Percentiles rank a stretch among this genome's conserved stretches.
Evolutionary conservation across 92 coral and sea anemone genomes (phyloP).

Genomic region (Parazoanthus swiftii): DNA sequence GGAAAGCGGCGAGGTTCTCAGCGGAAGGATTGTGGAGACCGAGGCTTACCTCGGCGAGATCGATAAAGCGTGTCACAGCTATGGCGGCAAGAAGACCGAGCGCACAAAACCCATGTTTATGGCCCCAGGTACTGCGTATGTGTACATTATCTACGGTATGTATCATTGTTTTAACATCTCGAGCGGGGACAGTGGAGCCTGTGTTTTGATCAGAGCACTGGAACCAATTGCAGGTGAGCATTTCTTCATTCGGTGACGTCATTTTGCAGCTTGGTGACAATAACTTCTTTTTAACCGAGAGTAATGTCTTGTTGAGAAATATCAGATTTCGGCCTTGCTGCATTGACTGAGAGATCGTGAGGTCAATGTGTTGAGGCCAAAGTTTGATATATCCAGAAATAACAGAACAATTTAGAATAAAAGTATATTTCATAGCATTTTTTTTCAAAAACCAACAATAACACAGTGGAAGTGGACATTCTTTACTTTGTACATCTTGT

Average conservation of each 20-base stretch:
- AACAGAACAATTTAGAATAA: too few relatives aligned
- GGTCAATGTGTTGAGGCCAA: too few relatives aligned
- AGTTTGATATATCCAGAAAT: too few relatives aligned
- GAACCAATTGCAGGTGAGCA: conserved; percentile 87
- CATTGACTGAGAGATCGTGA: too few relatives aligned
- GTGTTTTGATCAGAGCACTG: conserved; percentile 87
- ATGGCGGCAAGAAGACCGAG: conserved; percentile 78
- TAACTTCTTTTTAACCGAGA: too few relatives aligned
- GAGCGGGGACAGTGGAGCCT: conserved; percentile 82
- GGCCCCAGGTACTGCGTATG: conserved; percentile 92
- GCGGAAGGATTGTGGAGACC: conserved; percentile 90
- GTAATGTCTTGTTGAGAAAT: too few relatives aligned
- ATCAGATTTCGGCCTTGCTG: too few relatives aligned
- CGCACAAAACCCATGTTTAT: conserved; percentile 82
- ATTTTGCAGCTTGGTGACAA: too few relatives aligned
- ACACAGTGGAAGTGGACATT: too few relatives aligned
- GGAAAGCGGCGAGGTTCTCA: conserved; percentile 70
- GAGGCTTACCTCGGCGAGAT: conserved; percentile 90
- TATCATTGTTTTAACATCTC: conserved; percentile 92
- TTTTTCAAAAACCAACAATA: too few relatives aligned
- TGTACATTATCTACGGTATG: conserved; percentile 95
- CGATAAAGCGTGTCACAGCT: conserved; percentile 92
- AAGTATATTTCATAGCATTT: too few relatives aligned
- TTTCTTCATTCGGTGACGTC: not conserved
- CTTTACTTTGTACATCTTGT: too few relatives aligned